Conservation (phyloP, 2,113 vertebrate genomes). For the Alces alces region DNA sequence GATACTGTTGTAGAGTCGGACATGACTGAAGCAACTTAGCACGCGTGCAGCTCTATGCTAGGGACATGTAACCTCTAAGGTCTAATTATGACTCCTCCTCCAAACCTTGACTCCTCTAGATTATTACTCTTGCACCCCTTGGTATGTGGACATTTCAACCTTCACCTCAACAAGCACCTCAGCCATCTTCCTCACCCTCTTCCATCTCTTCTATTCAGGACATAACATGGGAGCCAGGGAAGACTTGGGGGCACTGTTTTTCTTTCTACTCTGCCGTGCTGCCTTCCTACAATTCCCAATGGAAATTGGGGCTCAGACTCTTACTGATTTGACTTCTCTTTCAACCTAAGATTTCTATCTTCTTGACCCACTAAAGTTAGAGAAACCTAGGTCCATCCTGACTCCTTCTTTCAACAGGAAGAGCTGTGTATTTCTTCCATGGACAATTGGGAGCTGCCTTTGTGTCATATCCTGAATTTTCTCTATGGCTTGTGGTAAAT, state of each 20-base stretch:
- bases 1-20: not conserved
- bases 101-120: not conserved
- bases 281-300: not conserved
- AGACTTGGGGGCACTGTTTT: not conserved
- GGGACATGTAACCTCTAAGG: not conserved
- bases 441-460: not conserved
- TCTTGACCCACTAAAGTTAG: not conserved
- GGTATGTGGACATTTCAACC: not conserved
- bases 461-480: not conserved
- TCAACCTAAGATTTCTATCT: not conserved
- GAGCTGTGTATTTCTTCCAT: not conserved
- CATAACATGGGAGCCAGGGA: not conserved
- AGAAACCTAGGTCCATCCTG: not conserved
- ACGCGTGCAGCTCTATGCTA: rapidly evolving
- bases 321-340: not conserved
- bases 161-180: not conserved
- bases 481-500: not conserved
- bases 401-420: not conserved
- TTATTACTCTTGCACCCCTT: not conserved
- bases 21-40: not conserved
- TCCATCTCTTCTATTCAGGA: not conserved
- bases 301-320: not conserved
- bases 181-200: not conserved
- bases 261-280: not conserved
- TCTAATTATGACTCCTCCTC: not conserved